Evolutionary conservation across 37 sponge, comb jelly and placozoan species (phyloP).

Genomic region (Axinella damicornis): DNA sequence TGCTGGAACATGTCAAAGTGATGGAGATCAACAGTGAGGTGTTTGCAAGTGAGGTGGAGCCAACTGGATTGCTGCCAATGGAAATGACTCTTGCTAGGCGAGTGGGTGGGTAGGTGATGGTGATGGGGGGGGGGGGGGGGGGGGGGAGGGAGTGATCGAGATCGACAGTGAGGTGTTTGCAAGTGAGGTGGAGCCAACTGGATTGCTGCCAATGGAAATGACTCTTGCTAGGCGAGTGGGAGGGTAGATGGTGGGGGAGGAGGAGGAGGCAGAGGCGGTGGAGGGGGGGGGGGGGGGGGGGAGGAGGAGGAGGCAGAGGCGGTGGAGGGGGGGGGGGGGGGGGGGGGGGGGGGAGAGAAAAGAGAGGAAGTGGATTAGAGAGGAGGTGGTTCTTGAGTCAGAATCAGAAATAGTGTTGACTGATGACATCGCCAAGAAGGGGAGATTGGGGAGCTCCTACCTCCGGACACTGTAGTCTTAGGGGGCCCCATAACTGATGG

Average conservation of each 20-base stretch:
- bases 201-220: constrained; percentile 64
- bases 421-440: too few species aligned
- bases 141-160: not conserved
- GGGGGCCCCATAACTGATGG: too few species aligned
- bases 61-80: constrained; percentile 72
- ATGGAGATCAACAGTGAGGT: constrained; percentile 72
- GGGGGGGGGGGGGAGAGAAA: too few species aligned
- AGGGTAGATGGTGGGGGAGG: not conserved
- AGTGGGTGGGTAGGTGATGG: not conserved
- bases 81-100: constrained; percentile 68
- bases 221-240: constrained; percentile 52
- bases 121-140: not conserved
- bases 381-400: not conserved
- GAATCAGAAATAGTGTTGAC: too few species aligned
- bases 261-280: not conserved
- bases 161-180: constrained; percentile 76
- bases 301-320: too few species aligned
- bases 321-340: too few species aligned
- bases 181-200: constrained; percentile 81
- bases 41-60: constrained; percentile 81
- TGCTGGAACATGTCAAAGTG: constrained; percentile 68
- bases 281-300: not conserved
- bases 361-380: not conserved
- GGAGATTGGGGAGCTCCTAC: too few species aligned
- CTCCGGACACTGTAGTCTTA: too few species aligned